Base-by-base conservation (phyloP, 1,140 invertebrate species). In the Mya arenaria region DNA sequence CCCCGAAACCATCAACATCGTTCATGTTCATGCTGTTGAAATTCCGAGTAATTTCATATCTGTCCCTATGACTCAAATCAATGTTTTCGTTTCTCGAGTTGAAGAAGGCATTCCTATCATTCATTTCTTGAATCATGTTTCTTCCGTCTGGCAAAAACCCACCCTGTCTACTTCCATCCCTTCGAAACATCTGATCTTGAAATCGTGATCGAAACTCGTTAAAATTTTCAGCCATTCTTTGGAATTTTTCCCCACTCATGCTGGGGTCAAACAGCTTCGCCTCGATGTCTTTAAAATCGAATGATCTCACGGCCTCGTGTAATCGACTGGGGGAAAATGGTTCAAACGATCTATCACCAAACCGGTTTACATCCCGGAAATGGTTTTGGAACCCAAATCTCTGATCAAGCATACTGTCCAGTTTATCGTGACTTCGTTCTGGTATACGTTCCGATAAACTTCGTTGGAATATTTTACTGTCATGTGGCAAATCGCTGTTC, bases 141-240 rank as follows among this genome's bases (percentile, higher is more conserved):
- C 75, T 23, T 25, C 63, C 36, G 32, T 78, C 75, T 39, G 68
- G 56, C 25, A 41, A 28, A 60, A 66, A 65, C 1, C 63, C 62
- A 34, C 62, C 75, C 25, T 68, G 62, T 8, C 75, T 60, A 15
- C 28, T 41, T 8, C 75, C 75, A 56, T 78, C 75, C 41, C 75
- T 41, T 0, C 75, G 39, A 32, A 78, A 66, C 75, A 78, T 68
- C 34, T 78, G 75, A 68, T 78, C 75, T 78, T 78, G 75, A 41
- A 78, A 78, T 56, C 75, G 60, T 19, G 75, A 78, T 17, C 75
- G 30, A 41, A 78, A 78, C 32, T 78, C 75, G 15, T 78, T 62
- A 52, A 78, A 78, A 68, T 78, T 78, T 66, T 78, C 75, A 23
- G 75, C 75, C 75, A 78, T 78, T 78, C 62, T 66, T 56, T 78